Evolutionary conservation across 2,797 vertebrate genomes (phyloP).

Genomic region (Meda fulgida): DNA sequence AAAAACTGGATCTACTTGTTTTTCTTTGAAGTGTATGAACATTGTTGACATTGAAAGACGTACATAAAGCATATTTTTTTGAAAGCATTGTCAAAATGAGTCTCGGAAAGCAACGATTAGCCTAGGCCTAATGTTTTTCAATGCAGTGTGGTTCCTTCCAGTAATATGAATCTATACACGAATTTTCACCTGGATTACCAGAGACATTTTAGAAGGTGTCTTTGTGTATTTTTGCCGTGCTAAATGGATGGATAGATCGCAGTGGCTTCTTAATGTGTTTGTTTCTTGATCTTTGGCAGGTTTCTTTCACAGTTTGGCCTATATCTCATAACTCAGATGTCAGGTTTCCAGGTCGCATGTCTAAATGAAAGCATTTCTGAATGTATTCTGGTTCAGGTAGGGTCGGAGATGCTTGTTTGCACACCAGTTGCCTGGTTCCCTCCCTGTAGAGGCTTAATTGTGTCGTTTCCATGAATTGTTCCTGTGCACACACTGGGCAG

Average conservation of each 20-base stretch:
- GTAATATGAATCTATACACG: background rate
- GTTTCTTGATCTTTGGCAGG: background rate
- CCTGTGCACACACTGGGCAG: conserved; percentile 47
- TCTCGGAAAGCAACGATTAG: background rate
- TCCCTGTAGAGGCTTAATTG: conserved; percentile 52
- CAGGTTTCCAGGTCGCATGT: conserved; percentile 7
- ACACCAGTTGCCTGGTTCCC: conserved; percentile 42
- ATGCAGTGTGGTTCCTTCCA: background rate
- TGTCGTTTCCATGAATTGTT: conserved; percentile 50
- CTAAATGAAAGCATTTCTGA: conserved; percentile 9
- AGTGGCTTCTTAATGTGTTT: background rate
- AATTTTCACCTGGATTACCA: background rate
- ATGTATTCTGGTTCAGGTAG: background rate
- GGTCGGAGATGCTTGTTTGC: conserved; percentile 41
- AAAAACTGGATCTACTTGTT: background rate
- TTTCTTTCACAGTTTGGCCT: background rate
- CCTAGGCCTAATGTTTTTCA: background rate
- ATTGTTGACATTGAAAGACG: background rate
- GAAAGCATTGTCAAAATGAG: background rate
- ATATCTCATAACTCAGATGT: background rate
- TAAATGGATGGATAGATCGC: background rate
- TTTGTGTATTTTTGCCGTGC: background rate
- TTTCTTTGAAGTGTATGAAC: background rate
- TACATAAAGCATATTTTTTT: background rate
- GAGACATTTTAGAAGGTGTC: background rate